phyloP scores from a whole-genome alignment of 2,797 vertebrate genomes.

The Labeo calbasu region DNA sequence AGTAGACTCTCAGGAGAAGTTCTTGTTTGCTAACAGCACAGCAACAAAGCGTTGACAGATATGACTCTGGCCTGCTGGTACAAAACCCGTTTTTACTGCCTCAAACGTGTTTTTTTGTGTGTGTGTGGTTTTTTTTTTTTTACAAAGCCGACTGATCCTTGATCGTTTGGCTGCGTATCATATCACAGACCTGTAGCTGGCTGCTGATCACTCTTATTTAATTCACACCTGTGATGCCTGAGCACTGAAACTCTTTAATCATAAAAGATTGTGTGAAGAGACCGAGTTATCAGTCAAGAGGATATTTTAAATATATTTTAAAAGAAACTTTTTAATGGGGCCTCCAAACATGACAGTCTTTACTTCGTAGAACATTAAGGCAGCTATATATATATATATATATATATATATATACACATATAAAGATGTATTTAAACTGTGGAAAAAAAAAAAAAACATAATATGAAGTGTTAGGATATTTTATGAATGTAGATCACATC shows the following conservation, averaged over 20 bases:
- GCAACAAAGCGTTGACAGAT: conserved; percentile 48
- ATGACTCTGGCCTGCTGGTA: conserved; percentile 49
- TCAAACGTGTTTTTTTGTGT: background rate
- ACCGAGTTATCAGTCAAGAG: background rate
- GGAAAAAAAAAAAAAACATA: background rate
- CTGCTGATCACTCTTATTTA: conserved; percentile 23
- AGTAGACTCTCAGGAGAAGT: conserved; percentile 52
- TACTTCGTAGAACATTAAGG: background rate
- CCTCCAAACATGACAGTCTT: background rate
- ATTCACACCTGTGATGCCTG: conserved; percentile 14
- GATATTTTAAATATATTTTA: background rate
- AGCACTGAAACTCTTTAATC: background rate
- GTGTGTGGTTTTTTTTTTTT: conserved; percentile 14
- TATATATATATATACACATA: too few relatives aligned
- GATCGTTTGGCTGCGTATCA: background rate
- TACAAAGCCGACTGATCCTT: conserved; percentile 21
- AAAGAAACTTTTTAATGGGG: background rate
- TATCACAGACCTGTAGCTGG: conserved; percentile 34
- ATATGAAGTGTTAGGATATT: background rate
- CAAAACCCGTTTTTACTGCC: conserved; percentile 11
- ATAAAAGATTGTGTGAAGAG: conserved; percentile 8
- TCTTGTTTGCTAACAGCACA: conserved; percentile 52
- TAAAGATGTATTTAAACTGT: conserved; percentile 4
- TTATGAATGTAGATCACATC: background rate
- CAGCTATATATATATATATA: background rate